Percentiles rank a stretch among this genome's conserved stretches.
Conservation (phyloP, 2,888 invertebrate species). For the Drosophila merina region DNA sequence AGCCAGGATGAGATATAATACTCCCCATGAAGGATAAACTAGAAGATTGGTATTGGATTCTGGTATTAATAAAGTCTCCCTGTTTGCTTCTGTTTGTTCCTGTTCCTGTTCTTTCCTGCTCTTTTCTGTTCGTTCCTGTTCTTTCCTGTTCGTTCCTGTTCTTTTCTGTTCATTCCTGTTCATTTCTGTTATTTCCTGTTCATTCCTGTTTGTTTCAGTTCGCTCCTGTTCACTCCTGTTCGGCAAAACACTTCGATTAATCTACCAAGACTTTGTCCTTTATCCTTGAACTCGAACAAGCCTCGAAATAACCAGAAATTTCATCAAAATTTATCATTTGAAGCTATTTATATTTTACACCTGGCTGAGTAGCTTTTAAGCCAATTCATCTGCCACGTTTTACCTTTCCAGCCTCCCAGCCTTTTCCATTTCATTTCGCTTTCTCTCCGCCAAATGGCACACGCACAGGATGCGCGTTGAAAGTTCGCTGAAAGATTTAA, state of each 20-base stretch:
- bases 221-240: too few species aligned
- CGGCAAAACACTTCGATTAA: too few species aligned
- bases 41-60: background rate
- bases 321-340: constrained; percentile 45
- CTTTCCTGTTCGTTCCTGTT: too few species aligned
- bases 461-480: constrained; percentile 20
- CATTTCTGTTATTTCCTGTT: too few species aligned
- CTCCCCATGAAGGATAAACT: background rate
- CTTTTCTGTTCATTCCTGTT: too few species aligned
- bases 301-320: background rate
- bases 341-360: constrained; percentile 75
- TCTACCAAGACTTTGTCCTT: too few species aligned
- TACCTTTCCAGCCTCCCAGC: constrained; percentile 6
- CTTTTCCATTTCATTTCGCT: constrained; percentile 4
- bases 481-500: constrained; percentile 16
- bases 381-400: constrained; percentile 25
- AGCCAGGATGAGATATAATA: background rate
- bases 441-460: constrained; percentile 5
- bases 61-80: background rate
- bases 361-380: constrained; percentile 65
- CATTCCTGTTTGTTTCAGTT: too few species aligned
- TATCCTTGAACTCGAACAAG: background rate
- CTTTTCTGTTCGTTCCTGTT: too few species aligned
- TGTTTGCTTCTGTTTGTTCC: too few species aligned
- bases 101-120: too few species aligned